phyloP scores from a whole-genome alignment of 2,888 invertebrate species.

The Habroteleia sp. region DNA sequence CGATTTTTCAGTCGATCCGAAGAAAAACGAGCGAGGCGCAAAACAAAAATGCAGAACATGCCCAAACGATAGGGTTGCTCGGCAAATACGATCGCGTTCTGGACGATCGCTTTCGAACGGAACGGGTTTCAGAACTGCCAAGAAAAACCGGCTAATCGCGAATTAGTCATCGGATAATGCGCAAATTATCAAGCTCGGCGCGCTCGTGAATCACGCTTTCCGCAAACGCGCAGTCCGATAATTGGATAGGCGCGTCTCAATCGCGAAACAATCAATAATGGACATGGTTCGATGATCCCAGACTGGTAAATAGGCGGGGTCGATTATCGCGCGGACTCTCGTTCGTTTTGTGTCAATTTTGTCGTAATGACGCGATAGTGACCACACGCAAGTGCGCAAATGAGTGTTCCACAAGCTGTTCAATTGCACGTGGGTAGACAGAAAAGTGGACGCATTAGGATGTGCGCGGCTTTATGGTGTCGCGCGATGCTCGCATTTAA shows the following conservation, averaged over 20 bases:
- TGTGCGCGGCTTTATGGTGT: constrained; percentile 3
- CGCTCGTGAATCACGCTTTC: constrained; percentile 61
- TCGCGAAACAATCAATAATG: constrained; percentile 54
- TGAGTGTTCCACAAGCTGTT: constrained; percentile 8
- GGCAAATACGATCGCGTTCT: not conserved
- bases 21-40: constrained; percentile 10
- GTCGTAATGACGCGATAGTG: constrained; percentile 57
- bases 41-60: constrained; percentile 7
- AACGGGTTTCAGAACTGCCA: constrained; percentile 3
- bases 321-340: constrained; percentile 52
- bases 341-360: constrained; percentile 57
- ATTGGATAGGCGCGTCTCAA: constrained; percentile 58
- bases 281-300: constrained; percentile 36
- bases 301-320: constrained; percentile 34
- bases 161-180: constrained; percentile 62
- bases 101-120: constrained; percentile 8
- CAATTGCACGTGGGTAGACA: constrained; percentile 44
- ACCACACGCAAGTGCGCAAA: constrained; percentile 47
- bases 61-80: constrained; percentile 1
- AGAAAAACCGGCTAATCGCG: constrained; percentile 56
- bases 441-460: constrained; percentile 46
- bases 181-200: constrained; percentile 56
- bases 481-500: constrained; percentile 7
- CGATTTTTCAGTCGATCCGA: constrained; percentile 27
- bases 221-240: constrained; percentile 46